Percentiles rank a stretch among this genome's conserved stretches.
These are phyloP conservation scores for Desoria tigrina DNA, from an alignment of 2,888 invertebrate species.

Conservation along the genomic window DNA sequence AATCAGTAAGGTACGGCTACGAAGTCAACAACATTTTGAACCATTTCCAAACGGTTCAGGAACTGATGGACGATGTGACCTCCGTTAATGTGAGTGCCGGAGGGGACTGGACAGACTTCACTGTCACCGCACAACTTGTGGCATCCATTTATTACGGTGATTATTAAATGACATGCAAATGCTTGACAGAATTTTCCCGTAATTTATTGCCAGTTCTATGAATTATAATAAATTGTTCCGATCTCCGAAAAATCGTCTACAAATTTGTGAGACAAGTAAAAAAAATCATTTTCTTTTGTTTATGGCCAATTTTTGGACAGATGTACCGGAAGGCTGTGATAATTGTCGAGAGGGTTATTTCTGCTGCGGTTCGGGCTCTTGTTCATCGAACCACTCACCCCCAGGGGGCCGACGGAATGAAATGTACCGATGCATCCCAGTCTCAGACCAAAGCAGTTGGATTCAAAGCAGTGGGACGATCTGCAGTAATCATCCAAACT, in stretches of 20 bases:
- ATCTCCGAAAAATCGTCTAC: too few species aligned
- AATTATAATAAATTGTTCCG: too few species aligned
- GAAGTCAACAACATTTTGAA: conserved; percentile 12
- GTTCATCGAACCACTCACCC: neutral
- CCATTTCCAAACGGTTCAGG: conserved; percentile 23
- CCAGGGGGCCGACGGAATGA: conserved; percentile 2
- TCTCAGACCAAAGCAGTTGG: neutral
- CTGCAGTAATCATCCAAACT: conserved; percentile 38
- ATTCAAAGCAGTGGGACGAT: neutral
- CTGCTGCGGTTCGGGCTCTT: conserved; percentile 29
- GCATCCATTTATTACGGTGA: conserved; percentile 34
- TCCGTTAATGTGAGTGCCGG: conserved; percentile 6
- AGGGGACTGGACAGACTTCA: conserved; percentile 21
- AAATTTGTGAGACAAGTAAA: neutral
- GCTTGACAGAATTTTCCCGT: too few species aligned
- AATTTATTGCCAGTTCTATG: too few species aligned
- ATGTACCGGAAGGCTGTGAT: conserved; percentile 10
- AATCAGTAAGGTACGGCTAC: too few species aligned
- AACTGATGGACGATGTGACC: conserved; percentile 23
- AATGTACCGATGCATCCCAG: conserved; percentile 31
- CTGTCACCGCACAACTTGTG: conserved; percentile 15
- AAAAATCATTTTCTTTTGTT: neutral
- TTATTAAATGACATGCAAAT: neutral
- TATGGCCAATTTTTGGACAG: conserved; percentile 11
- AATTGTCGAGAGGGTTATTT: conserved; percentile 14